These are phyloP conservation scores for Nasonia longicornis DNA, from an alignment of 1,140 invertebrate species.

Conservation along the genomic window DNA sequence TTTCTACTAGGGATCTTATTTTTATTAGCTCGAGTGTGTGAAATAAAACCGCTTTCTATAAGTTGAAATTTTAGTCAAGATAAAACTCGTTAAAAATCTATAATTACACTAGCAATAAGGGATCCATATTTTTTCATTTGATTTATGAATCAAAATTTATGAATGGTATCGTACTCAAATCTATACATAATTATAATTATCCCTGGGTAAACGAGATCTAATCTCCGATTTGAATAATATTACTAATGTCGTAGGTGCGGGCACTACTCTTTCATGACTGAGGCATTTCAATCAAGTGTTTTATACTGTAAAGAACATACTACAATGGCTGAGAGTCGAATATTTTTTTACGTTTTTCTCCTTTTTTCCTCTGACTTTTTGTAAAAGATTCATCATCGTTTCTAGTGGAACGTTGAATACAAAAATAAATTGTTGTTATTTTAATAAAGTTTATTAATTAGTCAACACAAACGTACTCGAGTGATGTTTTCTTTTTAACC, in stretches of 20 bases:
- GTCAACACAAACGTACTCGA: constrained; percentile 22
- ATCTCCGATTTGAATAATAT: constrained; percentile 47
- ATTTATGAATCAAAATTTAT: neutral
- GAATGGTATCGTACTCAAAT: constrained; percentile 20
- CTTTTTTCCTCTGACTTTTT: constrained; percentile 38
- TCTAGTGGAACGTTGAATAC: constrained; percentile 27
- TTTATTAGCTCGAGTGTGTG: too few species aligned
- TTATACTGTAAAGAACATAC: constrained; percentile 33
- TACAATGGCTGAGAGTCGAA: constrained; percentile 34
- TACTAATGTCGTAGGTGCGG: constrained; percentile 51
- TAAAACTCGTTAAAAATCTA: too few species aligned
- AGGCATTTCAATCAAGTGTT: constrained; percentile 47
- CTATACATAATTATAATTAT: constrained; percentile 30
- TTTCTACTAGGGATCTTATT: too few species aligned
- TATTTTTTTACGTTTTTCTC: constrained; percentile 37
- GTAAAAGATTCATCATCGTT: constrained; percentile 19
- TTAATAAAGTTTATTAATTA: constrained; percentile 48
- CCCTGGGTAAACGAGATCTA: constrained; percentile 28
- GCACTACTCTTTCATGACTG: constrained; percentile 48
- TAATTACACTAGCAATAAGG: too few species aligned
- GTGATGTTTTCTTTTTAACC: constrained; percentile 43
- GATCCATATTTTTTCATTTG: too few species aligned
- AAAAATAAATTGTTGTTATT: constrained; percentile 45
- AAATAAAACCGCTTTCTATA: too few species aligned
- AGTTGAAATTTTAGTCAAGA: too few species aligned